These are phyloP conservation scores for Neogale vison DNA, from an alignment of 2,113 vertebrate species.

Conservation along the genomic window DNA sequence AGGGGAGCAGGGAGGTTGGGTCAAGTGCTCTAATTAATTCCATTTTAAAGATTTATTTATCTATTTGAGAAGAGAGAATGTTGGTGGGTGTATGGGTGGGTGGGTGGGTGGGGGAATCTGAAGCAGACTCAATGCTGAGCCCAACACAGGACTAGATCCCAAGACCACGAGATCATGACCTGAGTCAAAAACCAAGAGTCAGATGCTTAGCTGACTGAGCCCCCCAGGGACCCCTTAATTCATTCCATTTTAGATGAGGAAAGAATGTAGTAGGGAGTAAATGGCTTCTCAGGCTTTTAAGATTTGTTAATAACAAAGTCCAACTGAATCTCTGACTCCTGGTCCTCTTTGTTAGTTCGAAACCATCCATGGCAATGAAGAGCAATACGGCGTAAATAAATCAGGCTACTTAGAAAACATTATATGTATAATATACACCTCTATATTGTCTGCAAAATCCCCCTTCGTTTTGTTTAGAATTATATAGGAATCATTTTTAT, in stretches of 20 bases:
- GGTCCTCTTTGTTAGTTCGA: neutral
- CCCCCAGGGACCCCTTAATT: neutral
- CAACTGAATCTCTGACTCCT: neutral
- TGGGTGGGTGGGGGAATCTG: neutral
- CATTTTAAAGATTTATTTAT: neutral
- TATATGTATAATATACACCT: neutral
- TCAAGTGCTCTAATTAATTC: neutral
- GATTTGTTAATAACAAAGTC: neutral
- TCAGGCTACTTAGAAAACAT: neutral
- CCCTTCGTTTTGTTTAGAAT: constrained; percentile 2
- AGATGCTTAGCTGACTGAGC: neutral
- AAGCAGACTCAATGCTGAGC: neutral
- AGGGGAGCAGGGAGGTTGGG: neutral
- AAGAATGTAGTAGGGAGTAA: neutral
- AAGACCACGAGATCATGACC: neutral
- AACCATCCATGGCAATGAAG: neutral
- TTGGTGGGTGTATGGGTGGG: too few species aligned
- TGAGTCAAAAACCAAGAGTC: neutral
- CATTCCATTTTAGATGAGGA: neutral
- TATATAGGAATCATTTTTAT: neutral
- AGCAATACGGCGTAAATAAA: neutral
- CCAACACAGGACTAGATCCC: neutral
- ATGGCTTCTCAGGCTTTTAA: neutral
- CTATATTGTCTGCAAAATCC: neutral
- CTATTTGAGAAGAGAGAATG: neutral